Evolutionary conservation across 2,797 vertebrate genomes (phyloP), one percentile per base, ranked within the genome.

Genomic region (Tolypeutes matacus): DNA sequence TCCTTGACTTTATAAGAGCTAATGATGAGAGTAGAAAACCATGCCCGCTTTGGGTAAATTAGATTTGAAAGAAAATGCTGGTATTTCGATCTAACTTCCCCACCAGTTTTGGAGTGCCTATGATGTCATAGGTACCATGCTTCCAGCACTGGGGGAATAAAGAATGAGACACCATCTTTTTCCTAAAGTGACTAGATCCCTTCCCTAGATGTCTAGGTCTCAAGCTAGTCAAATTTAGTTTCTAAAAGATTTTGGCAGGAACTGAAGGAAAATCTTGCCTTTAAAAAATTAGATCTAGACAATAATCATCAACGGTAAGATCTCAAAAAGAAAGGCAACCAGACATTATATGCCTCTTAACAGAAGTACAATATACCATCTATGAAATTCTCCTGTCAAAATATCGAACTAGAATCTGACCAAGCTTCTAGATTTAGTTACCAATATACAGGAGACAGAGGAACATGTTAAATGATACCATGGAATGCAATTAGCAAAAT

Each of bases 1-100:
- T 80, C 60, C 78, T 91, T 96, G 81, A 96, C 81, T 94, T 86
- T 95, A 7, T 56, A 93, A 94, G 78, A 87, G 72, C 58, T 94
- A 93, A 89, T 73, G 69, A 95, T 27, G 21, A 91, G 29, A 83
- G 53, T 36, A 90, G 76, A 89, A 88, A 90, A 94, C 39, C 25
- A 78, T n/a, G 23, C 1, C 89, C 51, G 89, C 31, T 89, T 85
- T 76, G 58, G 31, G 60, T 72, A 85, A 92, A 86, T 83, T 82
- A 75, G 23, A 88, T 83, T 93, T 88, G 89, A 49, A 46, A 85
- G 73, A 75, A 96, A 95, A 88, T 89, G 8, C 6, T 91, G 7
- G 0, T 23, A 86, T 96, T 93, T 77, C 4, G 65, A 76, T 92
- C 91, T 70, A 93, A 93, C 96, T 92, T 92, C 73, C 92, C 15